Conservation (phyloP, 2,113 vertebrate genomes). For the Lagopus muta region DNA sequence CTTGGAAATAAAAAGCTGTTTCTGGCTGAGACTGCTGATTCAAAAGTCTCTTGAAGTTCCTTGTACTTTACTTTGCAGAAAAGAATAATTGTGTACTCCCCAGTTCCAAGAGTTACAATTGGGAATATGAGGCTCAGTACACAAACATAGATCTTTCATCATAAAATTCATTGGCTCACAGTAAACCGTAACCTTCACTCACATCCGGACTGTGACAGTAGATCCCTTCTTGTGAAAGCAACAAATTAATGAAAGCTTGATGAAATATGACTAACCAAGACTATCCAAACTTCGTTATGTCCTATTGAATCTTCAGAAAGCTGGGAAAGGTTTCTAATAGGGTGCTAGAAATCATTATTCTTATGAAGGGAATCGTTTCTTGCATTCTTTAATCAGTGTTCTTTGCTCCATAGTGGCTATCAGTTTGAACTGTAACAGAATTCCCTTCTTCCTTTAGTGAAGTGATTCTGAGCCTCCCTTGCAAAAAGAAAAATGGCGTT, state of each 20-base stretch:
- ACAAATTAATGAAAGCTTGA: neutral
- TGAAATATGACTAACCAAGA: neutral
- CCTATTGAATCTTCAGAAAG: neutral
- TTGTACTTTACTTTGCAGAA: neutral
- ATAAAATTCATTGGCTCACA: neutral
- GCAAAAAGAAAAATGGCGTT: neutral
- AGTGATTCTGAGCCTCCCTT: neutral
- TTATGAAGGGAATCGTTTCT: neutral
- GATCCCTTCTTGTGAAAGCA: slow-evolving; percentile 32
- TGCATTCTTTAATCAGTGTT: neutral
- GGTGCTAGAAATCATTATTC: neutral
- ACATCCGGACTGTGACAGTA: slow-evolving; percentile 19
- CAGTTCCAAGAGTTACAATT: neutral
- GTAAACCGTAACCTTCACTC: neutral
- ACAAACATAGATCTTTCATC: neutral
- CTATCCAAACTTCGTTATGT: neutral
- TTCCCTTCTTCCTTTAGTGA: neutral
- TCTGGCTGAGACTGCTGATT: neutral
- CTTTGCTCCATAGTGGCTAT: neutral
- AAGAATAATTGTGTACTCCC: neutral
- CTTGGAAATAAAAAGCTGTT: neutral
- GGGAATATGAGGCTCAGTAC: neutral
- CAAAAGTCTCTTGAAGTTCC: neutral
- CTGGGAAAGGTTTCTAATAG: neutral
- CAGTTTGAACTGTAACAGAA: neutral